Percentiles rank a stretch among this genome's conserved stretches.
These are phyloP conservation scores for Colostygia pectinataria DNA, from an alignment of 2,888 invertebrate genomes.

Conservation along the genomic window DNA sequence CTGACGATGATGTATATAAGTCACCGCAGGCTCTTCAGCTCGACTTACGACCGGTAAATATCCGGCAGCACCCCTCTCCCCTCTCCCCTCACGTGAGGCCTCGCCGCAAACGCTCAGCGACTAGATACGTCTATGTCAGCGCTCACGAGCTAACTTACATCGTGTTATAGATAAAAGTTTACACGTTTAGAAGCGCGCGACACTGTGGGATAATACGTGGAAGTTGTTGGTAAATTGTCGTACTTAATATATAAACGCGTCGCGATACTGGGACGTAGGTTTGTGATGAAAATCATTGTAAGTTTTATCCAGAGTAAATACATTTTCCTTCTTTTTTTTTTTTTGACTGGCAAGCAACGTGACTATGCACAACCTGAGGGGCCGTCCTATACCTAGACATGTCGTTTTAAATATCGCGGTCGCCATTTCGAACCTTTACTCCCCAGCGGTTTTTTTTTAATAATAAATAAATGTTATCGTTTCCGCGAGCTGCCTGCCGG, in stretches of 20 bases:
- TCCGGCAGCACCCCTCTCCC: neutral
- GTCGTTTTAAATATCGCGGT: too few species aligned
- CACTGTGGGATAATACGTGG: neutral
- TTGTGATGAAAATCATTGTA: too few species aligned
- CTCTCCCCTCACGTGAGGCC: neutral
- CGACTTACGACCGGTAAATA: constrained; percentile 4
- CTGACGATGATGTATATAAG: neutral
- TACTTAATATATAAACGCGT: neutral
- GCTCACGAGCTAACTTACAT: constrained; percentile 5
- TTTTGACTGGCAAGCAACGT: too few species aligned
- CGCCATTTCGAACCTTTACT: too few species aligned
- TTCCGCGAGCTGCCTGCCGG: too few species aligned
- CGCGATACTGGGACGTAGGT: too few species aligned
- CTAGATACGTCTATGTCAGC: constrained; percentile 10
- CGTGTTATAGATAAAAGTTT: constrained; percentile 14
- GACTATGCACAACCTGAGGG: too few species aligned
- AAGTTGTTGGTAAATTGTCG: neutral
- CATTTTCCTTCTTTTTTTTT: too few species aligned
- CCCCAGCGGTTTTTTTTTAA: too few species aligned
- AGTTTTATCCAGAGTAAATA: too few species aligned
- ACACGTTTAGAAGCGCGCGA: neutral
- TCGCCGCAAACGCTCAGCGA: neutral
- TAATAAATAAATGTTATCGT: too few species aligned
- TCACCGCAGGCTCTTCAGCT: neutral
- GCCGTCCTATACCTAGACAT: too few species aligned